These are phyloP conservation scores for Calliopum simillimum DNA, from an alignment of 2,888 invertebrate species.

Conservation along the genomic window DNA sequence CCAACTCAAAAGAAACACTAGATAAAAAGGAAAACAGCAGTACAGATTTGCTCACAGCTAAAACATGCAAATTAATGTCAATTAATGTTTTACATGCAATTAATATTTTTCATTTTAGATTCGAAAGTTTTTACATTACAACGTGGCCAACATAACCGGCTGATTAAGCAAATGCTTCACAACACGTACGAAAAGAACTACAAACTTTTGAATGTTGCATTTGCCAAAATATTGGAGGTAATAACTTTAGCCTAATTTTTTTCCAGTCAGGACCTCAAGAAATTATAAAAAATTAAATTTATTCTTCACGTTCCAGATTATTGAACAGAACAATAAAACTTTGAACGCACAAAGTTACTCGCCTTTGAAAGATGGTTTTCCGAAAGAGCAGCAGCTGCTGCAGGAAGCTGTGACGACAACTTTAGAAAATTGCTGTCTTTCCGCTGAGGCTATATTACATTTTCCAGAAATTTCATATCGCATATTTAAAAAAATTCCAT, in stretches of 20 bases:
- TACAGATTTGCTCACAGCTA: no score
- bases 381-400: slow-evolving; percentile 32
- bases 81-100: no score
- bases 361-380: slow-evolving; percentile 42
- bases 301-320: slow-evolving; percentile 41
- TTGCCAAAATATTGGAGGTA: slow-evolving; percentile 50
- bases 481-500: slow-evolving; percentile 37
- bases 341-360: slow-evolving; percentile 40
- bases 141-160: slow-evolving; percentile 45
- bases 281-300: no score
- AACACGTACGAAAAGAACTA: slow-evolving; percentile 48
- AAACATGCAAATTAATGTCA: no score
- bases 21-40: no score
- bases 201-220: slow-evolving; percentile 48
- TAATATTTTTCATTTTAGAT: slow-evolving; percentile 39
- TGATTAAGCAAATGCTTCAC: slow-evolving; percentile 46
- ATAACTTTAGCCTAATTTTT: not conserved
- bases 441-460: slow-evolving; percentile 49
- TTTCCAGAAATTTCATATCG: slow-evolving; percentile 50
- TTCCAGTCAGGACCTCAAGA: no score
- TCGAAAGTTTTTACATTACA: slow-evolving; percentile 44
- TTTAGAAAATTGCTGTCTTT: slow-evolving; percentile 48
- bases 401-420: slow-evolving; percentile 45
- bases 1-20: no score
- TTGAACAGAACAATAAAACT: slow-evolving; percentile 46